Base-by-base conservation (phyloP, 2,888 invertebrate species). In the Lasius fuliginosus region DNA sequence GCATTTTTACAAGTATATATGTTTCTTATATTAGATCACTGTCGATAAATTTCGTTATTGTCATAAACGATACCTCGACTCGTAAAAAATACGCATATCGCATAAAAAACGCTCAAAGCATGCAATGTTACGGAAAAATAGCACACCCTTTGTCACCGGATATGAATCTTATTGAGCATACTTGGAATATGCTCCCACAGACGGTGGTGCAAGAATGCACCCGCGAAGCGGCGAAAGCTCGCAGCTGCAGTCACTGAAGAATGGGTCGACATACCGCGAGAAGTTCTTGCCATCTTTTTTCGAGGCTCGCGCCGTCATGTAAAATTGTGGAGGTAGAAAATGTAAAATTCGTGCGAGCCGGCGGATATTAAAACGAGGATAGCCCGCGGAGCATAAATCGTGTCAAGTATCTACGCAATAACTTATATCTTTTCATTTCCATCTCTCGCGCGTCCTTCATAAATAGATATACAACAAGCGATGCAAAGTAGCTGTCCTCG, bases 121-220 rank as follows among this genome's bases (percentile, higher is more conserved):
- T 67, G 87, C 82, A 85, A 88, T 76, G 88, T 87, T 85, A 86
- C 60, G 84, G 91, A 90, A 87, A 90, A 90, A 90, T 90, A 88
- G 87, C 89, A 77, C 85, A 82, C 74, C 82, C 84, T 90, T 90
- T 90, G 91, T 90, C 90, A 89, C 87, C 91, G 90, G 90, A 90
- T 90, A 91, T 90, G 90, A 90, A 90, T 90, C 90, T 89, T 88
- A 90, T 90, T 88, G 90, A 90, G 91, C 90, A 89, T 88, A 90
- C 89, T 90, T 90, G 91, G 91, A 90, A 88, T 89, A 89, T 89
- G 91, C 88, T 87, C 76, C 71, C 79, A 73, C 71, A 83, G 83
- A 89, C 76, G 89, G 86, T 84, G 74, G 85, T 85, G 84, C 85
- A 90, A 89, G 90, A 90, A 90, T 90, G 90, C 91, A 87, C 76